Evolutionary conservation across 2,888 invertebrate genomes (phyloP).

Genomic region (Hypomecis punctinalis): DNA sequence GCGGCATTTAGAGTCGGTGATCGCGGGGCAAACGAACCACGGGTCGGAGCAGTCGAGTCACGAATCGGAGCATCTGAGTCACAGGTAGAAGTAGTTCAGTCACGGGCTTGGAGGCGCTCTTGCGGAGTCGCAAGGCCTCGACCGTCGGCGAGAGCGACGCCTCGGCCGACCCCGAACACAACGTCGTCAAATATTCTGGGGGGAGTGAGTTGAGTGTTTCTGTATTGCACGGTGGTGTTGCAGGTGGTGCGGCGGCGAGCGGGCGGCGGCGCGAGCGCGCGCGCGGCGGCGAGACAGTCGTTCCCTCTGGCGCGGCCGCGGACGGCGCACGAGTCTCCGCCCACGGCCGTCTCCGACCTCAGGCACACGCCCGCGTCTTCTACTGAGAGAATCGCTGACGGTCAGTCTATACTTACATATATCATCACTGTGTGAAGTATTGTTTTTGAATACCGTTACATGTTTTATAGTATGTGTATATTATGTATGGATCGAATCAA

Average conservation of each 20-base stretch:
- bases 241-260: constrained; percentile 87
- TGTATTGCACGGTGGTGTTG: not conserved
- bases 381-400: constrained; percentile 83
- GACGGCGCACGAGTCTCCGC: constrained; percentile 50
- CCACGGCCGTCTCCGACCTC: constrained; percentile 42
- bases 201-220: too few relatives aligned
- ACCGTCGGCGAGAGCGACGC: too few relatives aligned
- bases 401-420: constrained; percentile 48
- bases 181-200: not conserved
- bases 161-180: too few relatives aligned
- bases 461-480: too few relatives aligned
- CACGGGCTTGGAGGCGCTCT: not conserved
- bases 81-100: too few relatives aligned
- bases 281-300: constrained; percentile 87
- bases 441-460: too few relatives aligned
- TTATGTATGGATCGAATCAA: too few relatives aligned
- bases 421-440: not conserved
- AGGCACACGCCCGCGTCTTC: constrained; percentile 85
- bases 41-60: not conserved
- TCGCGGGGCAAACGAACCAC: not conserved
- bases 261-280: constrained; percentile 69
- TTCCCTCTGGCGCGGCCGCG: constrained; percentile 87
- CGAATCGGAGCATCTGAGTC: not conserved
- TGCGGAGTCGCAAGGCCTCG: too few relatives aligned
- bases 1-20: too few relatives aligned